phyloP scores from a whole-genome alignment of 2,888 invertebrate species.

The Drosophila emarginata region DNA sequence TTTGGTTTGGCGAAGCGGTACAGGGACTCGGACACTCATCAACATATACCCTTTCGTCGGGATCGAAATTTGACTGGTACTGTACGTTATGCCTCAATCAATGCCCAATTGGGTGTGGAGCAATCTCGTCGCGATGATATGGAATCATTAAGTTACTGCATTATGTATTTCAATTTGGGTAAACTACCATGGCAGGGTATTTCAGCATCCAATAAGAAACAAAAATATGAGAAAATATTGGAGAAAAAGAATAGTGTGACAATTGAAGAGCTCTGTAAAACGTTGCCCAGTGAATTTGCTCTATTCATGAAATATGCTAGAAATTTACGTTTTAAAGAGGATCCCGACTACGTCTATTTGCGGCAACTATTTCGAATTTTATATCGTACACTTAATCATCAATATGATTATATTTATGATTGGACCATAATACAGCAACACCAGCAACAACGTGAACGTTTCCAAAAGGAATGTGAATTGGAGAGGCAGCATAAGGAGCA shows the following conservation, averaged over 20 bases:
- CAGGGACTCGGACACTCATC: constrained; percentile 93
- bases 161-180: constrained; percentile 98
- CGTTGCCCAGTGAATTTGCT: constrained; percentile 98
- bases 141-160: constrained; percentile 98
- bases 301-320: constrained; percentile 99
- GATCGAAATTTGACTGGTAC: constrained; percentile 97
- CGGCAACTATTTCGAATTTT: constrained; percentile 92
- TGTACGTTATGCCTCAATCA: constrained; percentile 98
- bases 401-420: constrained; percentile 98
- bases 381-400: constrained; percentile 98
- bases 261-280: constrained; percentile 97
- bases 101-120: constrained; percentile 98
- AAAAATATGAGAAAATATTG: constrained; percentile 99
- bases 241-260: constrained; percentile 99
- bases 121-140: constrained; percentile 99
- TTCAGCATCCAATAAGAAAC: constrained; percentile 97
- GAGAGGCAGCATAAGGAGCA: constrained; percentile 6
- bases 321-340: constrained; percentile 97
- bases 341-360: constrained; percentile 99
- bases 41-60: constrained; percentile 97
- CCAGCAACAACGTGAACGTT: constrained; percentile 85
- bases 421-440: constrained; percentile 99
- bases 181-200: constrained; percentile 98
- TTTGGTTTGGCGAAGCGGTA: constrained; percentile 99
- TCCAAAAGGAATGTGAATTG: constrained; percentile 14